Evolutionary conservation across 2,797 vertebrate species (phyloP), one percentile per base, ranked within the genome.

Genomic region (Falco concolor): DNA sequence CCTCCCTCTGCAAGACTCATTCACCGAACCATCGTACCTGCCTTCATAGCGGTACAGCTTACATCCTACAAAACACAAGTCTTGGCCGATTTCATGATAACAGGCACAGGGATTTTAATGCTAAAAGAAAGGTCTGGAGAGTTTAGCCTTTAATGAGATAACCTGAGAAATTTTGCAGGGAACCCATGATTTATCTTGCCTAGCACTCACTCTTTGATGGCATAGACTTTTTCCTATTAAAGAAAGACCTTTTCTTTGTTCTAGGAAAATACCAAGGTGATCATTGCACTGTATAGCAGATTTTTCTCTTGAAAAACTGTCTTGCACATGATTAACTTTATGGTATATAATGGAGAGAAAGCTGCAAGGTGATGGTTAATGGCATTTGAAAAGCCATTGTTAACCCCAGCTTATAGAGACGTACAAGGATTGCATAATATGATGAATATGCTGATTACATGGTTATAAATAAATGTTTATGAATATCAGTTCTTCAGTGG

Each of bases 361-460:
- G 93, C 92, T 97, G 93, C 96, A 96, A 97, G 96, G 94, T 96
- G 96, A 95, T 95, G 78, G 93, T 96, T 96, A 96, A 96, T 96
- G 96, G 89, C 96, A 96, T 97, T 95, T 95, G 93, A 95, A 97
- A 95, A 96, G 86, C 81, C 81, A 63, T 90, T 80, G 86, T 95
- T 96, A 96, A 94, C 96, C 75, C 94, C 90, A 75, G 81, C 53
- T 95, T 89, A 80, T 54, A 90, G 90, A 95, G 93, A 95, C 95
- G 94, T 94, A 92, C 88, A 89, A 78, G 50, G 75, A 81, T 82
- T 70, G 56, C 81, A 83, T 97, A 95, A 95, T 92, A 90, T 72
- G 95, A 96, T 94, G 94, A 93, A 95, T 96, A 95, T 95, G 93
- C 84, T 95, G 91, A 95, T 96, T 95, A 54, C 17, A 34, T 74